Percentiles rank a stretch among this genome's conserved stretches.
phyloP scores from a whole-genome alignment of 2,888 invertebrate genomes.

The Eristalis pertinax region DNA sequence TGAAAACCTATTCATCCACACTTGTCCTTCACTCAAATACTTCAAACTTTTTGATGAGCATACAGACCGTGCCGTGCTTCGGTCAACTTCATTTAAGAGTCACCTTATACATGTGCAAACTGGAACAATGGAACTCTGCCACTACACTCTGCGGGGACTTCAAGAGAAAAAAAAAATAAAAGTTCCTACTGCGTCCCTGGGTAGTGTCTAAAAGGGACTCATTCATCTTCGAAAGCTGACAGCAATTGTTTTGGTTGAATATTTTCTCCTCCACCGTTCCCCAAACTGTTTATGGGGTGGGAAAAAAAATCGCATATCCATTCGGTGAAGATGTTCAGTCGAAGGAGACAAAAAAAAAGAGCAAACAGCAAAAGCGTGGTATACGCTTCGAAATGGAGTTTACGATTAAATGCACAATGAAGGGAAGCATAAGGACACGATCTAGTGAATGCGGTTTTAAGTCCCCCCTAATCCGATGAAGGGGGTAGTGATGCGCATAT shows the following conservation, averaged over 20 bases:
- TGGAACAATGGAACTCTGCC: neutral
- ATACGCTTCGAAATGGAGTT: neutral
- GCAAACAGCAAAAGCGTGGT: too few relatives aligned
- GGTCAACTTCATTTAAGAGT: neutral
- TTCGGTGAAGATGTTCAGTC: neutral
- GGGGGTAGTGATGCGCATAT: neutral
- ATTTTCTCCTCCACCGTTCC: neutral
- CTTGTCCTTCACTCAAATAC: neutral
- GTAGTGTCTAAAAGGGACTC: neutral
- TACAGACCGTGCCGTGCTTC: neutral
- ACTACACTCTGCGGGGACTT: neutral
- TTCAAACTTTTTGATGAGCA: neutral
- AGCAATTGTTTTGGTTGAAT: neutral
- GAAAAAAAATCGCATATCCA: neutral
- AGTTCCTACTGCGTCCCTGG: neutral
- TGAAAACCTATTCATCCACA: neutral
- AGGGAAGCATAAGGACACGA: constrained; percentile 2
- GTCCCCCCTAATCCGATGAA: neutral
- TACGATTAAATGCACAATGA: constrained; percentile 48
- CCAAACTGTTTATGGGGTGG: neutral
- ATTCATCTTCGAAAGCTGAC: neutral
- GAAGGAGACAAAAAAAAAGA: neutral
- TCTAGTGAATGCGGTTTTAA: neutral
- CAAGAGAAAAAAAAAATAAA: neutral
- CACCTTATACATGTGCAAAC: neutral